These are phyloP conservation scores for Pseudomyrmex concolor DNA, from an alignment of 1,140 invertebrate genomes.

Conservation along the genomic window DNA sequence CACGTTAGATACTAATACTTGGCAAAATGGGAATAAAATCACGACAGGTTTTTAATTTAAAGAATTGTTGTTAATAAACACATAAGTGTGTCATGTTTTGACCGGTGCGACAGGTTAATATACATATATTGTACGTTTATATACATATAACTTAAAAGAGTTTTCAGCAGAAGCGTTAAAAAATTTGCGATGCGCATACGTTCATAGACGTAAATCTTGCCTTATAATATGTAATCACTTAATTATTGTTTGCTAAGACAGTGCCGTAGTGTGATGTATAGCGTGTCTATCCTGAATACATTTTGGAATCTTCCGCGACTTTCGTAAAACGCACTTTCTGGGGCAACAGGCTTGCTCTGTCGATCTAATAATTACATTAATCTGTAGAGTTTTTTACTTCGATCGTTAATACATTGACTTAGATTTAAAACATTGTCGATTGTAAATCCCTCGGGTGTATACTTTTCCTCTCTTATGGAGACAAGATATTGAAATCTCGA, in stretches of 20 bases:
- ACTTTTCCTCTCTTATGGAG: background rate
- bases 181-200: conserved; percentile 11
- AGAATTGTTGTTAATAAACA: conserved; percentile 3
- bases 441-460: background rate
- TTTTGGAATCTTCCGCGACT: conserved; percentile 76
- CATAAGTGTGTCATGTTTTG: background rate
- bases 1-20: background rate
- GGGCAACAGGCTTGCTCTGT: conserved; percentile 80
- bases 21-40: no score
- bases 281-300: conserved; percentile 83
- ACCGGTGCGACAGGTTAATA: background rate
- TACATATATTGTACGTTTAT: no score
- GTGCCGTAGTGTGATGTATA: conserved; percentile 77
- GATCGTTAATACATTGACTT: background rate
- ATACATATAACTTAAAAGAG: no score
- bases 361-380: conserved; percentile 70
- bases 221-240: conserved; percentile 49
- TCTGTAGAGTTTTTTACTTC: background rate
- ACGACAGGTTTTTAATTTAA: background rate
- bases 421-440: background rate
- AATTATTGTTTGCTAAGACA: conserved; percentile 71
- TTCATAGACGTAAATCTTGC: conserved; percentile 35
- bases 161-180: conserved; percentile 2
- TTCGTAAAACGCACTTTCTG: conserved; percentile 79
- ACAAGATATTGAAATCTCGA: background rate